phyloP scores from a whole-genome alignment of 2,797 vertebrate species.

The Dicrostonyx torquatus region DNA sequence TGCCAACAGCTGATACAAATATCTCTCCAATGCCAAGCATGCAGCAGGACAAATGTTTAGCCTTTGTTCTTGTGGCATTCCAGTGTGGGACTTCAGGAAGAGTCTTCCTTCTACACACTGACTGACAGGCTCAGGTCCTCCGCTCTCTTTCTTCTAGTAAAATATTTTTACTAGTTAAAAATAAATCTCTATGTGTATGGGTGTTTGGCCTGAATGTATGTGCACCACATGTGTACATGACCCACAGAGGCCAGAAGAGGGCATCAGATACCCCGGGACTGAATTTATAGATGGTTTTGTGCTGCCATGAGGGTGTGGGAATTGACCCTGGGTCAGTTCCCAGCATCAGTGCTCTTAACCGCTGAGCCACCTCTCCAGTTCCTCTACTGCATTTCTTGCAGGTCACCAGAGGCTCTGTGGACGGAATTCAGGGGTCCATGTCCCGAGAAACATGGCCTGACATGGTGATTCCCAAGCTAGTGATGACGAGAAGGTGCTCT shows the following conservation, averaged over 20 bases:
- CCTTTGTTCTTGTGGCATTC: neutral
- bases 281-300: neutral
- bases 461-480: neutral
- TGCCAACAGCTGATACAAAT: neutral
- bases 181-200: neutral
- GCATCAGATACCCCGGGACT: neutral
- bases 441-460: neutral
- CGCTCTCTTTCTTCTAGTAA: neutral
- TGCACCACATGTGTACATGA: neutral
- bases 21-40: neutral
- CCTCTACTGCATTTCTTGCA: neutral
- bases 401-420: neutral
- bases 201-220: neutral
- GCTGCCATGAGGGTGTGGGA: neutral
- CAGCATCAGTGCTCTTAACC: neutral
- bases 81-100: neutral
- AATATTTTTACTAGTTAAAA: neutral
- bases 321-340: neutral
- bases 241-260: neutral
- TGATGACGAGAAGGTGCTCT: neutral
- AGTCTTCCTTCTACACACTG: neutral
- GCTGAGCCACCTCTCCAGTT: neutral
- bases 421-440: neutral
- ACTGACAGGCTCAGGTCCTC: neutral
- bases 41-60: neutral